Percentiles rank a stretch among this genome's conserved stretches.
Conservation (phyloP, 2,888 invertebrate genomes). For the Phortica magna region DNA sequence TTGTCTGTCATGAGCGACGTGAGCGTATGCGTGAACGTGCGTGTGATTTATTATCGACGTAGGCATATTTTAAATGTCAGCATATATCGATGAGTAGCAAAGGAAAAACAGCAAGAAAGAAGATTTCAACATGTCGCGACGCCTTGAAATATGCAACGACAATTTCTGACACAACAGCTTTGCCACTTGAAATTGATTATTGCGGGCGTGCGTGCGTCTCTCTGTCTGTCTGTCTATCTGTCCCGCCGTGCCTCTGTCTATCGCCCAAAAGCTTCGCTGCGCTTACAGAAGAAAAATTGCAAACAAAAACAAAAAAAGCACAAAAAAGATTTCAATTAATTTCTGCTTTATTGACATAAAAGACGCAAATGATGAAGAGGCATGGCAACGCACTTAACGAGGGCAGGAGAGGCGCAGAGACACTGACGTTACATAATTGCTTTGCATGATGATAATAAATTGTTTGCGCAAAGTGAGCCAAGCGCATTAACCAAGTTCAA, state of each 20-base stretch:
- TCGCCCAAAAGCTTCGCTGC: too few relatives aligned
- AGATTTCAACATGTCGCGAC: conserved; percentile 12
- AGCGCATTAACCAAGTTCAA: too few relatives aligned
- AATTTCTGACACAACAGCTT: conserved; percentile 35
- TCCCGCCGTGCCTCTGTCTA: too few relatives aligned
- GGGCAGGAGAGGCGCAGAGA: conserved; percentile 14
- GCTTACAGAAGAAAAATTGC: neutral
- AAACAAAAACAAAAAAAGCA: conserved; percentile 8
- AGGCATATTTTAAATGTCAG: conserved; percentile 66
- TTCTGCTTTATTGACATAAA: conserved; percentile 59
- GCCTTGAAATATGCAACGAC: conserved; percentile 34
- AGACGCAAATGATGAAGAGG: conserved; percentile 41
- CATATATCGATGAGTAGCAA: conserved; percentile 48
- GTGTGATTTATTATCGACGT: conserved; percentile 64
- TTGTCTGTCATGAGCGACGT: neutral
- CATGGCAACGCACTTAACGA: too few relatives aligned
- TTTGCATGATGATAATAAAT: neutral
- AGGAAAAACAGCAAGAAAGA: conserved; percentile 31
- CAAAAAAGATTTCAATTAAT: conserved; percentile 67
- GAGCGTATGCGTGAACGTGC: neutral
- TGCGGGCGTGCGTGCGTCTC: conserved; percentile 40
- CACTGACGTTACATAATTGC: conserved; percentile 51
- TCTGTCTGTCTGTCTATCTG: too few relatives aligned
- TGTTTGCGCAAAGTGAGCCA: neutral
- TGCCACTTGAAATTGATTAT: conserved; percentile 64